Base-by-base conservation (phyloP, 2,888 invertebrate genomes). In the Phengaris arion region DNA sequence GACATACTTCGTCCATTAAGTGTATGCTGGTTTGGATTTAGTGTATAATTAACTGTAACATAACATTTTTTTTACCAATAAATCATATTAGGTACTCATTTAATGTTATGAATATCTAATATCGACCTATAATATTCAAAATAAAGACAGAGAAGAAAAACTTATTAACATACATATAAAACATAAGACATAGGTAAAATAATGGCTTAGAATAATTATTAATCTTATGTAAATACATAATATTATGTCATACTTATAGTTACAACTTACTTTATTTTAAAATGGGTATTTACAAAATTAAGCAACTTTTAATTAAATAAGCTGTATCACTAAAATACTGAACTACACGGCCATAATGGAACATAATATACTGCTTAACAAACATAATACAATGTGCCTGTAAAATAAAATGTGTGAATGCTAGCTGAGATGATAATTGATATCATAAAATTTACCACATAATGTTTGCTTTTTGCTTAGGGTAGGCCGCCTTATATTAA, bases 121-220 rank as follows among this genome's bases (percentile, higher is more conserved):
- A 51, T 10, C 6, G 4, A 54, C 54, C 13, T 55, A 57, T 57
- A 57, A 9, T 57, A 57, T n/a, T 57, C 55, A 9, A 57, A 57
- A 57, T 57, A n/a, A 15, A 57, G 15, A 57, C n/a, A 57, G n/a
- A 57, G n/a, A n/a, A 55, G n/a, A 57, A n/a, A 57, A 57, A 55
- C 48, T 7, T 48, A 48, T 3, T 48, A 6, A 6, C 6, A 15
- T 57, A 57, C 15, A 9, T 15, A 57, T 15, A 57, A 9, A 48
- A 48, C 48, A 48, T 57, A 57, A 15, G 3, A 57, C 15, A 15
- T 9, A 57, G 8, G 8, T 57, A 57, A n/a, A 15, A 15, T 6
- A 8, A 57, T 15, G 3, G 15, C 15, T 15, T 57, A 57, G 15
- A 15, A 57, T 15, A 48, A 8, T 48, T 48, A 48, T 48, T 57